These are phyloP conservation scores for Zygothrica quintamaculata DNA, from an alignment of 2,888 invertebrate genomes.

Conservation along the genomic window DNA sequence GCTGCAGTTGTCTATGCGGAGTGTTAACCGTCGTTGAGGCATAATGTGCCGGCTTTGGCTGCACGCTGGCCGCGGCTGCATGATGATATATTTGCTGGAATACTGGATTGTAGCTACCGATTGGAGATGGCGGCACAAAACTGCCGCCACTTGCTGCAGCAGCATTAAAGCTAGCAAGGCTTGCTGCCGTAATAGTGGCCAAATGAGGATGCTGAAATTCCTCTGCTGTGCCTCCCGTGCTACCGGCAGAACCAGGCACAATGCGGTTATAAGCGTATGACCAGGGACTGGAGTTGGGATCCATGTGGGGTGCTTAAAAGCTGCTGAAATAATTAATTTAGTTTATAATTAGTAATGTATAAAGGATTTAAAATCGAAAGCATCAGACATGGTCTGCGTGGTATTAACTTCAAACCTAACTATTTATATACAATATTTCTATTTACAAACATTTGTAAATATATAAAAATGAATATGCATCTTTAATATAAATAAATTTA, in stretches of 20 bases:
- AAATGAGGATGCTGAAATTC: slow-evolving; percentile 89
- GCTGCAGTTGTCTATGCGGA: slow-evolving; percentile 89
- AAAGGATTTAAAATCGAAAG: too few species aligned
- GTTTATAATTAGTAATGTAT: slow-evolving; percentile 25
- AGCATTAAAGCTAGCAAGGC: slow-evolving; percentile 87
- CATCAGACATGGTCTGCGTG: slow-evolving; percentile 25
- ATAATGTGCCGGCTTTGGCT: slow-evolving; percentile 90
- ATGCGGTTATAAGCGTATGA: slow-evolving; percentile 93
- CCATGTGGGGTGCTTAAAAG: slow-evolving; percentile 86
- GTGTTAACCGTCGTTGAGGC: slow-evolving; percentile 86
- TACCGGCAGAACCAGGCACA: slow-evolving; percentile 87
- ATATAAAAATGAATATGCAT: slow-evolving; percentile 5
- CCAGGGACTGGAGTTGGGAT: slow-evolving; percentile 94
- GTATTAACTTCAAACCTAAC: slow-evolving; percentile 16
- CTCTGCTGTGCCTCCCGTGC: slow-evolving; percentile 87
- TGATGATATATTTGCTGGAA: slow-evolving; percentile 93
- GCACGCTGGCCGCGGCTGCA: slow-evolving; percentile 86
- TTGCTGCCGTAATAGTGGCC: slow-evolving; percentile 85
- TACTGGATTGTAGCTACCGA: slow-evolving; percentile 91
- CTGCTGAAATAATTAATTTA: slow-evolving; percentile 41
- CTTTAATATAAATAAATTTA: neutral
- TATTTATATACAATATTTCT: slow-evolving; percentile 2
- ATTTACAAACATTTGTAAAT: slow-evolving; percentile 9
- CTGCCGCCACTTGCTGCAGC: slow-evolving; percentile 82
- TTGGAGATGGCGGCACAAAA: slow-evolving; percentile 90